phyloP scores from a whole-genome alignment of 2,888 invertebrate species.

The Biston betularia region DNA sequence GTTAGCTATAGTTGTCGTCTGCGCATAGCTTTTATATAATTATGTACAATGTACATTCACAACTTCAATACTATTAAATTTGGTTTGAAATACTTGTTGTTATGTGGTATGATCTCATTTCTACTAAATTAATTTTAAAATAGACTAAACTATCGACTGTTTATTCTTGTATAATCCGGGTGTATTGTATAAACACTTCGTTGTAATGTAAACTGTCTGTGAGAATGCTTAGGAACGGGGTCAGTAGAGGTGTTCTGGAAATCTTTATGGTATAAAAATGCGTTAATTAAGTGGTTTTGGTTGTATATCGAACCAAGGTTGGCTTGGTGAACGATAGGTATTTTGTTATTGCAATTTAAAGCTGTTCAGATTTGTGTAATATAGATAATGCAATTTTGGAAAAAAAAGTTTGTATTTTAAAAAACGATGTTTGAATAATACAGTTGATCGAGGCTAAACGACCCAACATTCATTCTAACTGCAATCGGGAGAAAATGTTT shows the following conservation, averaged over 20 bases:
- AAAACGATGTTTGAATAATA: neutral
- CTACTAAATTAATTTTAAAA: constrained; percentile 25
- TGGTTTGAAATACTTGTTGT: constrained; percentile 20
- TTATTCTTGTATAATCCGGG: constrained; percentile 36
- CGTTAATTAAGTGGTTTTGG: constrained; percentile 15
- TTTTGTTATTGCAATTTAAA: constrained; percentile 13
- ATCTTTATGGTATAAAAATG: constrained; percentile 29
- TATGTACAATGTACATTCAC: too few relatives aligned
- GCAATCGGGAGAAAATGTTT: too few relatives aligned
- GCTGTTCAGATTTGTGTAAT: neutral
- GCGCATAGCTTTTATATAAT: too few relatives aligned
- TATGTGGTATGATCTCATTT: constrained; percentile 31
- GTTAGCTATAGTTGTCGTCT: too few relatives aligned
- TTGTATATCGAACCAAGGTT: constrained; percentile 20
- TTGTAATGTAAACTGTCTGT: constrained; percentile 55
- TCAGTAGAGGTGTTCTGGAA: constrained; percentile 52
- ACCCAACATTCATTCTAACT: too few relatives aligned
- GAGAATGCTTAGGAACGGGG: constrained; percentile 49
- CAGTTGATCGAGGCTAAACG: too few relatives aligned
- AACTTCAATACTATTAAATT: neutral
- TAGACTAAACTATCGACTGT: constrained; percentile 37
- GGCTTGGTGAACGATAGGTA: constrained; percentile 14
- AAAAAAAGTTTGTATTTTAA: neutral
- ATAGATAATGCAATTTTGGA: neutral
- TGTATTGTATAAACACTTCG: constrained; percentile 50